phyloP scores from a whole-genome alignment of 2,888 invertebrate species.

The Ormyrus pomaceus region DNA sequence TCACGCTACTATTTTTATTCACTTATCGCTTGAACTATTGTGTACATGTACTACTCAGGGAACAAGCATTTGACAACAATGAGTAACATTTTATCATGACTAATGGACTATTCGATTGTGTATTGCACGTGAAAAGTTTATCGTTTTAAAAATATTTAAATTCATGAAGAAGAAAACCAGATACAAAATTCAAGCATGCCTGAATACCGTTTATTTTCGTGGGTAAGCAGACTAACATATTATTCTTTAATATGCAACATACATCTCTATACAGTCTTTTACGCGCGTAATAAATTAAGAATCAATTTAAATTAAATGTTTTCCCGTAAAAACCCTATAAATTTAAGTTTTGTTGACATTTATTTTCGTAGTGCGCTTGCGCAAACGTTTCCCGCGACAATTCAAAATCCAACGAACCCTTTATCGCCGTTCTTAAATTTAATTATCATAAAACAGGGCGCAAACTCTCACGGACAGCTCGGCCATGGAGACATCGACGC shows the following conservation, averaged over 20 bases:
- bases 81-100: too few relatives aligned
- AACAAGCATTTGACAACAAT: too few relatives aligned
- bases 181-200: constrained; percentile 5
- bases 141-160: too few relatives aligned
- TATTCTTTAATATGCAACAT: too few relatives aligned
- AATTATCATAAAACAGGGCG: constrained; percentile 79
- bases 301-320: not conserved
- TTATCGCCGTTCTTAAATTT: not conserved
- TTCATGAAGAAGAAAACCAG: too few relatives aligned
- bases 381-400: constrained; percentile 1
- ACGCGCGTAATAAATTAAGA: too few relatives aligned
- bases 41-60: too few relatives aligned
- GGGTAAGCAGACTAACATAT: constrained; percentile 34
- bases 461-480: constrained; percentile 90
- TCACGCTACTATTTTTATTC: too few relatives aligned
- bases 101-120: too few relatives aligned
- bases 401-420: not conserved
- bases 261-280: too few relatives aligned
- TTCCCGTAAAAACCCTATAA: not conserved
- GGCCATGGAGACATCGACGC: constrained; percentile 82
- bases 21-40: too few relatives aligned
- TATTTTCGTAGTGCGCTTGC: constrained; percentile 14
- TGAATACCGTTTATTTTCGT: constrained; percentile 34
- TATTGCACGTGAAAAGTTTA: too few relatives aligned
- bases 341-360: not conserved